Percentiles rank a stretch among this genome's conserved stretches.
These are phyloP conservation scores for Actinostola sp. DNA, from an alignment of 92 coral and sea anemone genomes.

Conservation along the genomic window DNA sequence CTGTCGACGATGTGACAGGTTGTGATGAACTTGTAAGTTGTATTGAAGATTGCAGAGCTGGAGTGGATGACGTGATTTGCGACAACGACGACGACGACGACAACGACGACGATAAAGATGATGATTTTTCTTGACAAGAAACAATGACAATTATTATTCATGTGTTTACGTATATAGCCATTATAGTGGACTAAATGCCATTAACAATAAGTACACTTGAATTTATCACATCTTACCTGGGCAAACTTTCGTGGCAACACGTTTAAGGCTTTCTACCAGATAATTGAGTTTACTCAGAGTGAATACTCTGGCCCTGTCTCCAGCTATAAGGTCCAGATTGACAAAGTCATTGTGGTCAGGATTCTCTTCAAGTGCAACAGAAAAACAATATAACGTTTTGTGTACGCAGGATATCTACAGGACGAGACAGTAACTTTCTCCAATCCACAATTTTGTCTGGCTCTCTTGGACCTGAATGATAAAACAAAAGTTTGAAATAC, in stretches of 20 bases:
- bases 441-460: constrained; percentile 16
- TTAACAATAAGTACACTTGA: too few relatives aligned
- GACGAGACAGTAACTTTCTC: background rate
- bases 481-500: background rate
- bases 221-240: constrained; percentile 16
- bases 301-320: constrained; percentile 43
- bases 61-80: background rate
- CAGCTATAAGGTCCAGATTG: constrained; percentile 26
- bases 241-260: constrained; percentile 17
- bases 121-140: too few relatives aligned
- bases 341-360: constrained; percentile 20
- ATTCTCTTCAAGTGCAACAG: background rate
- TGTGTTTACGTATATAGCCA: too few relatives aligned
- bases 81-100: background rate
- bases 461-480: constrained; percentile 12
- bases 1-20: background rate
- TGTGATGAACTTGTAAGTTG: background rate
- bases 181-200: too few relatives aligned
- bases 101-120: background rate
- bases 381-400: constrained; percentile 5
- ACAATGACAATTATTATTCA: too few relatives aligned
- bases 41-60: background rate
- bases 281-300: background rate
- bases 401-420: constrained; percentile 15
- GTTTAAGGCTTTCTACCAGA: constrained; percentile 22